phyloP scores from a whole-genome alignment of 1,140 invertebrate genomes.

The Drosophila truncata region DNA sequence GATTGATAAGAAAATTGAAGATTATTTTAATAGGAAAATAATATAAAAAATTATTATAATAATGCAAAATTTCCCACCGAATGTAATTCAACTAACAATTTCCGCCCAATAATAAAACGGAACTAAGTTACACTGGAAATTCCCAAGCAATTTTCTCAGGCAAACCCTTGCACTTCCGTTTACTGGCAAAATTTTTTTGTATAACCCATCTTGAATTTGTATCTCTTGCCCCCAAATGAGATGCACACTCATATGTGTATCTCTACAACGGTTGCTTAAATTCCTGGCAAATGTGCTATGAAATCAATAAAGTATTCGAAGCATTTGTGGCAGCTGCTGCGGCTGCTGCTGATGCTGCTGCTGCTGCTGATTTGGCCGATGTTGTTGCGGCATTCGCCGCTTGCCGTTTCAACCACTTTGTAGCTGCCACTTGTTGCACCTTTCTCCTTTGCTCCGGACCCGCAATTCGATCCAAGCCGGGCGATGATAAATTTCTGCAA shows the following conservation, averaged over 20 bases:
- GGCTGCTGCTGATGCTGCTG: slow-evolving; percentile 39
- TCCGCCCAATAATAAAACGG: slow-evolving; percentile 22
- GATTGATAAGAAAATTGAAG: neutral
- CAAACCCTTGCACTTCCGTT: slow-evolving; percentile 32
- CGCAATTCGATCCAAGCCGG: slow-evolving; percentile 66
- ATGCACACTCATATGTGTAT: slow-evolving; percentile 19
- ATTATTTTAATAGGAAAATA: neutral
- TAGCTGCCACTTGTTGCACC: slow-evolving; percentile 80
- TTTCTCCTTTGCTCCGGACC: slow-evolving; percentile 61
- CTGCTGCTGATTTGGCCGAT: slow-evolving; percentile 52
- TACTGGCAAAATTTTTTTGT: slow-evolving; percentile 1
- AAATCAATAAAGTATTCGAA: slow-evolving; percentile 78
- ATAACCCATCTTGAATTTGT: neutral
- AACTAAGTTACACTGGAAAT: slow-evolving; percentile 5
- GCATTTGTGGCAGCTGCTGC: slow-evolving; percentile 56
- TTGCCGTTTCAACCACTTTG: slow-evolving; percentile 68
- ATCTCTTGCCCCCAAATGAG: slow-evolving; percentile 32
- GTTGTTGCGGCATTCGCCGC: slow-evolving; percentile 41
- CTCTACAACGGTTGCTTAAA: slow-evolving; percentile 28
- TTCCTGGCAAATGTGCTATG: slow-evolving; percentile 75
- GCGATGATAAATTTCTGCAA: slow-evolving; percentile 76
- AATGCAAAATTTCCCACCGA: neutral
- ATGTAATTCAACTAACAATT: slow-evolving; percentile 11
- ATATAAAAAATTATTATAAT: neutral
- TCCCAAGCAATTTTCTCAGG: slow-evolving; percentile 30